Percentiles rank a stretch among this genome's conserved stretches.
phyloP scores from a whole-genome alignment of 2,888 invertebrate genomes.

The Dicyrtoma fusca region DNA sequence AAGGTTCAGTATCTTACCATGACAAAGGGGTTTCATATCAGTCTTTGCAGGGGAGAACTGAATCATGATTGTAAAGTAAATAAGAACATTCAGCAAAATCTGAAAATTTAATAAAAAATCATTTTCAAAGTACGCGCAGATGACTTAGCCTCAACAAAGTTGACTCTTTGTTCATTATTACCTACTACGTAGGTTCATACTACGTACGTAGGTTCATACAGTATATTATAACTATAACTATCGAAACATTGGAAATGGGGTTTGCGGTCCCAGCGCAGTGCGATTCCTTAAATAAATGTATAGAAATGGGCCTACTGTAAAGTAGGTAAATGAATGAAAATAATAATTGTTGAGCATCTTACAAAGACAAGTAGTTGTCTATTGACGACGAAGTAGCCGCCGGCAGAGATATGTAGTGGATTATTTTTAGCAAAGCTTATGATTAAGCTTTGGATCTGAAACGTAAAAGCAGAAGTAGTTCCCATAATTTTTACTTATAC shows the following conservation, averaged over 20 bases:
- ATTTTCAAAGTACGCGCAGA: neutral
- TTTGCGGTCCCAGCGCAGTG: too few relatives aligned
- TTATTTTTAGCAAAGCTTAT: constrained; percentile 50
- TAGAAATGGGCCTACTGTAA: too few relatives aligned
- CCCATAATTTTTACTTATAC: neutral
- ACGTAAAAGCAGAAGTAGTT: neutral
- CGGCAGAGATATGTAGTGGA: constrained; percentile 46
- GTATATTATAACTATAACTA: too few relatives aligned
- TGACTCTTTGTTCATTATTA: too few relatives aligned
- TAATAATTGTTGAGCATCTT: neutral
- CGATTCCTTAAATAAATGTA: too few relatives aligned
- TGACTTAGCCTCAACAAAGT: too few relatives aligned
- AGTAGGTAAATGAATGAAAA: too few relatives aligned
- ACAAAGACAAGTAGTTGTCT: constrained; percentile 22
- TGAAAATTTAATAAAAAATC: neutral
- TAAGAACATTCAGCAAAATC: neutral
- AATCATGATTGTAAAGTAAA: constrained; percentile 13
- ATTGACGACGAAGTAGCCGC: constrained; percentile 49
- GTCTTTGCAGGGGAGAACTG: constrained; percentile 15
- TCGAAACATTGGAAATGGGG: too few relatives aligned
- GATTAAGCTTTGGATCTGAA: constrained; percentile 45
- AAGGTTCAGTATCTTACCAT: neutral
- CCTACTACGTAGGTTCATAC: too few relatives aligned
- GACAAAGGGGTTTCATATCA: neutral
- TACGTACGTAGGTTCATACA: too few relatives aligned